Base-by-base conservation (phyloP, 2,888 invertebrate species). In the Macrophya annulata region DNA sequence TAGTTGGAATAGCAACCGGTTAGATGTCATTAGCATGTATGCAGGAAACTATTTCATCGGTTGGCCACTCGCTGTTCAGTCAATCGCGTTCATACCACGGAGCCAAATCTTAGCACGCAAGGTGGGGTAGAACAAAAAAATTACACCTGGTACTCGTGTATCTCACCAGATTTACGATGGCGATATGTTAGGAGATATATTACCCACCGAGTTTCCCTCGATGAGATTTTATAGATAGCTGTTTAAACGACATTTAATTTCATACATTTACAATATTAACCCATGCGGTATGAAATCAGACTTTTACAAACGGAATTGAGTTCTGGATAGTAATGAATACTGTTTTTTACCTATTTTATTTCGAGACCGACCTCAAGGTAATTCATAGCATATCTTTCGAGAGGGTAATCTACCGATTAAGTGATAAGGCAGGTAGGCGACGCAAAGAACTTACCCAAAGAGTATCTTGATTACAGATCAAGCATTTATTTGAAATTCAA, bases 11-110 rank as follows among this genome's bases (percentile, higher is more conserved):
- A 83, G 37, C 83, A 48, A 71, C 83, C 68, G 83, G 83, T 83
- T 83, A 83, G 83, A 83, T 83, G 83, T 83, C 83, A 83, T 83
- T 68, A 48, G 83, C 83, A 83, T 83, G 83, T 71, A 48, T 68
- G 83, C 71, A 83, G 83, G 71, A 43, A 83, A 83, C 83, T 83
- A 65, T 83, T 71, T 83, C 40, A 83, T 83, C 83, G 83, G 83
- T 71, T 37, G 83, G 21, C 72, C n/a, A n/a, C 43, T 21, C 45
- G 43, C 10, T 45, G 9, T 12, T 45, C 21, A 25, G 40, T 45
- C 31, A n/a, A 9, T n/a, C 25, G 37, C 45, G 21, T 48, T 74
- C 62, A 15, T 62, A 40, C 81, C 62, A 62, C 62, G 10, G 31
- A 31, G 62, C 10, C 15, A 62, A 62, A 62, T 81, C 25, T 65